Percentiles rank a stretch among this genome's conserved stretches.
Evolutionary conservation across 2,113 vertebrate genomes (phyloP).

Genomic region (Spilogale gracilis): DNA sequence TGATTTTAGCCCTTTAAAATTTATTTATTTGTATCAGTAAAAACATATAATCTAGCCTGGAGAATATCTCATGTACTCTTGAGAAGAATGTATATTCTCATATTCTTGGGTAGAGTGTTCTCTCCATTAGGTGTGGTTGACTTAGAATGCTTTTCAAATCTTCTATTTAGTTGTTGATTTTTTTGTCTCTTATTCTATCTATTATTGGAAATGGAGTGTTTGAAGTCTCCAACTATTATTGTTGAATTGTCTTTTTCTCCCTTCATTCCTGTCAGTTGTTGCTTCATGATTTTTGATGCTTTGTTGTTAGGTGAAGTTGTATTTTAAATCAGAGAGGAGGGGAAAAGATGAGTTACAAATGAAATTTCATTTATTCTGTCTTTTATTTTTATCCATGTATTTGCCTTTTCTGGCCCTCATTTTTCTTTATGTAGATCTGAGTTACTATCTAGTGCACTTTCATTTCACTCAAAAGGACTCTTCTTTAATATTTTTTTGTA

Average conservation of each 20-base stretch:
- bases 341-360: neutral
- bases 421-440: neutral
- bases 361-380: neutral
- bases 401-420: neutral
- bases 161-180: neutral
- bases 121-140: neutral
- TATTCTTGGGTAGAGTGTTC: neutral
- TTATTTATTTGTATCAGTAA: neutral
- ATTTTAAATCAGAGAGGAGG: constrained; percentile 27
- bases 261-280: neutral
- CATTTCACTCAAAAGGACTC: neutral
- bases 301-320: neutral
- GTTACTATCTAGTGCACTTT: neutral
- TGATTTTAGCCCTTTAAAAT: neutral
- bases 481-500: neutral
- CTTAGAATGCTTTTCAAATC: neutral
- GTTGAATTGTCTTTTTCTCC: neutral
- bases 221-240: neutral
- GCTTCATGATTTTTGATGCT: neutral
- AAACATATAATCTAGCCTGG: neutral
- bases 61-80: neutral
- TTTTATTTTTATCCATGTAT: neutral
- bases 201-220: neutral
- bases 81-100: neutral
- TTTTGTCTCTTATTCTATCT: neutral